Evolutionary conservation across 2,113 vertebrate species (phyloP).

Genomic region (Hyperopisus bebe): DNA sequence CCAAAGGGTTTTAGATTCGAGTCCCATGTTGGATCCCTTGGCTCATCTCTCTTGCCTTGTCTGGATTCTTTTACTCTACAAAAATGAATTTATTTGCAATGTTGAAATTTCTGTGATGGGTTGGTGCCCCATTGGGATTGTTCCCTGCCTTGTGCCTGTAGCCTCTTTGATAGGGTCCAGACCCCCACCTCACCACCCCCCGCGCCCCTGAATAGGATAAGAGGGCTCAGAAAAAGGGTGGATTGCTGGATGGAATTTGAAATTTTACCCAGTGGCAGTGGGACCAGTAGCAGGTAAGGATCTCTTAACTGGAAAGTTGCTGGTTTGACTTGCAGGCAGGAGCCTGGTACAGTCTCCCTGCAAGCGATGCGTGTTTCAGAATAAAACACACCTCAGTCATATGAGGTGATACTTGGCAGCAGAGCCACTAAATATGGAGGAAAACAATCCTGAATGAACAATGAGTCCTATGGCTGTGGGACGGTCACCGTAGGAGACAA

Average conservation of each 20-base stretch:
- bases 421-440: neutral
- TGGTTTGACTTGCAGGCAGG: neutral
- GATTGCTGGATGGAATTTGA: neutral
- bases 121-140: no score
- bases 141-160: no score
- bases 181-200: no score
- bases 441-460: neutral
- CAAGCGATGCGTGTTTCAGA: neutral
- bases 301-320: neutral
- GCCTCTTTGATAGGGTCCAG: no score
- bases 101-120: neutral
- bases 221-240: neutral
- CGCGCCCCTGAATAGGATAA: no score
- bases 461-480: neutral
- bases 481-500: neutral
- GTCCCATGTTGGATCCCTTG: neutral
- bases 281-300: neutral
- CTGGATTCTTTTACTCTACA: neutral
- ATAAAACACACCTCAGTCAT: neutral
- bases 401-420: neutral
- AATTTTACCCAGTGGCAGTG: neutral
- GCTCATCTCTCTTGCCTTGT: neutral
- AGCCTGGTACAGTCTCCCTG: neutral
- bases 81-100: neutral
- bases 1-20: neutral